Evolutionary conservation across 1,140 invertebrate species (phyloP).

Genomic region (Hylaeus anthracinus): DNA sequence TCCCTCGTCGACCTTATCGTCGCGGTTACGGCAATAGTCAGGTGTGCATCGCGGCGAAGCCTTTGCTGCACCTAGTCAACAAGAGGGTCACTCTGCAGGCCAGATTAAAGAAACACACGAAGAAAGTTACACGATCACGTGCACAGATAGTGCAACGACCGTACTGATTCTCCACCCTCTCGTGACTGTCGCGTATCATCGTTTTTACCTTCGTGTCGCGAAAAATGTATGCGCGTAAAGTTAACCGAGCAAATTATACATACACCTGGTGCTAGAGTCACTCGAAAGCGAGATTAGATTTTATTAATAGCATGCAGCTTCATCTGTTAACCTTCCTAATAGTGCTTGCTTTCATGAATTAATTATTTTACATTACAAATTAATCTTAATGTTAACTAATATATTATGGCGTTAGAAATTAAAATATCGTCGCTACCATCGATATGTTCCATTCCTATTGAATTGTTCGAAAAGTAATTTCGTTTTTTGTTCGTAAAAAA

Average conservation of each 20-base stretch:
- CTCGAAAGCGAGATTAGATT: background rate
- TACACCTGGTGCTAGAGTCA: background rate
- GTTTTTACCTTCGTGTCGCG: background rate
- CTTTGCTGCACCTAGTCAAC: constrained; percentile 35
- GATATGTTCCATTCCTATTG: no score
- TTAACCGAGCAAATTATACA: background rate
- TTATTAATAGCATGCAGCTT: background rate
- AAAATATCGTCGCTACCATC: no score
- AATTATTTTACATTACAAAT: no score
- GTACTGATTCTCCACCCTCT: constrained; percentile 32
- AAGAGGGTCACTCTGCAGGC: constrained; percentile 39
- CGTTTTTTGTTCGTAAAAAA: no score
- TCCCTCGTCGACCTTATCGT: constrained; percentile 66
- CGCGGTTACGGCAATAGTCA: constrained; percentile 51
- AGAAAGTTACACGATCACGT: constrained; percentile 28
- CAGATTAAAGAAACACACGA: constrained; percentile 5
- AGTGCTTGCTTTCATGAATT: no score
- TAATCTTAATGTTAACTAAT: no score
- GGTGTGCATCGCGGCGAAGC: constrained; percentile 57
- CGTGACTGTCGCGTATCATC: constrained; percentile 41
- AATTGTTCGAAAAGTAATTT: no score
- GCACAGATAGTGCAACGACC: constrained; percentile 24
- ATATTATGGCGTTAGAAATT: no score
- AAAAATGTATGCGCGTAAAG: background rate
- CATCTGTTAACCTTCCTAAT: background rate